Evolutionary conservation across 2,888 invertebrate genomes (phyloP).

Genomic region (Chrysodeixis includens): DNA sequence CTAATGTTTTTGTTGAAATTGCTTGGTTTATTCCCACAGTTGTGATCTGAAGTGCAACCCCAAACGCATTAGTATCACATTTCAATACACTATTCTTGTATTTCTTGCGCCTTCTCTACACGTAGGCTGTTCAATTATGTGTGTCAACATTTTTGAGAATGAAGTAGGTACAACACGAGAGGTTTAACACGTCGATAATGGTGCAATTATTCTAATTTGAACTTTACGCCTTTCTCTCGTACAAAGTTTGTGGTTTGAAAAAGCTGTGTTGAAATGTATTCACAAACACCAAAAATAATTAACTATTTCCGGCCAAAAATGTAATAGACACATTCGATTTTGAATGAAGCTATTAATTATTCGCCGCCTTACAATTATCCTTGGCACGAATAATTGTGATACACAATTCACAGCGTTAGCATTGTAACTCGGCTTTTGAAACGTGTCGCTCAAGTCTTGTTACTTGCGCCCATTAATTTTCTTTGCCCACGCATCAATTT

Average conservation of each 20-base stretch:
- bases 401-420: conserved; percentile 25
- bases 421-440: conserved; percentile 41
- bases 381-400: conserved; percentile 43
- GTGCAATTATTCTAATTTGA: conserved; percentile 20
- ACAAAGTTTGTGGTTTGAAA: background rate
- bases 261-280: conserved; percentile 13
- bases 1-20: conserved; percentile 79
- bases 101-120: conserved; percentile 30
- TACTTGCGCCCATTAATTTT: conserved; percentile 56
- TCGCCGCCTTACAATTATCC: conserved; percentile 41
- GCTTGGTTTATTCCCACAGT: conserved; percentile 74
- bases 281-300: conserved; percentile 44
- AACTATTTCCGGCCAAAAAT: conserved; percentile 40
- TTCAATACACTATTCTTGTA: conserved; percentile 51
- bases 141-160: conserved; percentile 25
- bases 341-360: conserved; percentile 54
- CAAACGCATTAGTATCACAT: conserved; percentile 59
- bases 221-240: background rate
- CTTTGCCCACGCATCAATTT: conserved; percentile 63
- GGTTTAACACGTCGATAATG: conserved; percentile 17
- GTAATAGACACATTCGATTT: conserved; percentile 41
- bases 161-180: conserved; percentile 13
- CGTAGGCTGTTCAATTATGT: conserved; percentile 8
- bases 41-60: conserved; percentile 64
- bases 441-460: conserved; percentile 49